Evolutionary conservation across 2,113 vertebrate species (phyloP), one percentile per base, ranked within the genome.

Genomic region (Neofelis nebulosa): DNA sequence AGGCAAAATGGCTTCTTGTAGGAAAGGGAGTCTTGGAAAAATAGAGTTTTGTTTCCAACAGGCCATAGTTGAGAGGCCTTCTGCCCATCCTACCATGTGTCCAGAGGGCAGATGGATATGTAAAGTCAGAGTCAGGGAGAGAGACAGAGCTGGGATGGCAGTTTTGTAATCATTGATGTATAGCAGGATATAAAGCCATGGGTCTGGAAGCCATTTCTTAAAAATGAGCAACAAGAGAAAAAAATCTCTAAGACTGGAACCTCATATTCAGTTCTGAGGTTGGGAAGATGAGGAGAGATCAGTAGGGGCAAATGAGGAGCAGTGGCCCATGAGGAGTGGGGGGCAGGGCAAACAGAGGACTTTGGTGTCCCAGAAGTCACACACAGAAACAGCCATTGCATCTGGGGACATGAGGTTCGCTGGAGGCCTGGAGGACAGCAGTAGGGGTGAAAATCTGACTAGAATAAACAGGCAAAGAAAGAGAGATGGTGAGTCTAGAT

Each of bases 391-490:
- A 2, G 3, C 12, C 23, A 4, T 3, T 29, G 8, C 12, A 7
- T 3, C 4, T 16, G 31, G 19, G 76, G 38, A 12, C 3, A 6
- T 7, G 21, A 79, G 14, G 29, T 21, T 12, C 6, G 0, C 0
- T 19, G 52, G 7, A 83, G 50, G 23, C n/a, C 10, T 19, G 27
- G 3, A 50, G 38, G 27, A 66, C 3, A 18, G 27, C 1, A 10
- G 23, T 3, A 19, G 33, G 63, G 41, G 4, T 19, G 27, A 52
- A 25, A 18, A 15, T 38, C 61, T 50, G 14, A 23, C 10, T 25
- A 33, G 36, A 80, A 27, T 3, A 1, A 21, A 19, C 33, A 31
- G 8, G 19, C 6, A 27, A 61, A 36, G 15, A 61, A 84, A 48
- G 27, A 19, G 4, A 89, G 3, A 89, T 0, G 0, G 12, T 15